Percentiles rank a stretch among this genome's conserved stretches.
These are phyloP conservation scores for Lophotriccus pileatus DNA, from an alignment of 2,797 vertebrate genomes.

Conservation along the genomic window DNA sequence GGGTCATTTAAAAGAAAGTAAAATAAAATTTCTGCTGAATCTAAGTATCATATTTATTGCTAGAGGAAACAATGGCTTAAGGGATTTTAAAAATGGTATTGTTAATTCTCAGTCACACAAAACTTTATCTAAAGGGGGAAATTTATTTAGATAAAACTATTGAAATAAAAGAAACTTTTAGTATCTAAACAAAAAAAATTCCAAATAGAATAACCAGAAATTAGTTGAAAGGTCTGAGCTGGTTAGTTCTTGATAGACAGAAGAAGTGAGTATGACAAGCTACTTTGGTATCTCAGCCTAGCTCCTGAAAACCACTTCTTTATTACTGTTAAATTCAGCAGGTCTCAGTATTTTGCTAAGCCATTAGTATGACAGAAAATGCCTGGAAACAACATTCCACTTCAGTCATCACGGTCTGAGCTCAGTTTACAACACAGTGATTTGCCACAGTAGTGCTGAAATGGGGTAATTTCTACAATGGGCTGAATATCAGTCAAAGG, in stretches of 20 bases:
- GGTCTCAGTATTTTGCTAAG: background rate
- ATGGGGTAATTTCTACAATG: background rate
- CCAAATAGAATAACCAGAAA: background rate
- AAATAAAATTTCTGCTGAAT: background rate
- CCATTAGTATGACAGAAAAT: background rate
- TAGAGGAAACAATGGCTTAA: background rate
- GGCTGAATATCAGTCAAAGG: background rate
- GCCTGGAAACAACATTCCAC: conserved; percentile 5
- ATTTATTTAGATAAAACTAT: background rate
- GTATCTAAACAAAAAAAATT: background rate
- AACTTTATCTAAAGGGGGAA: background rate
- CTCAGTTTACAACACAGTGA: background rate
- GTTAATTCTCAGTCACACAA: background rate
- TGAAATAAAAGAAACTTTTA: background rate
- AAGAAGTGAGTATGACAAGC: background rate
- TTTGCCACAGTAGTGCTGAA: background rate
- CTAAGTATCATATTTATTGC: background rate
- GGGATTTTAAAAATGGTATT: background rate
- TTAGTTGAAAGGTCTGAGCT: background rate
- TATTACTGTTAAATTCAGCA: background rate
- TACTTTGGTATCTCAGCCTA: background rate
- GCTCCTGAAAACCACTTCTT: background rate
- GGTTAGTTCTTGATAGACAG: background rate
- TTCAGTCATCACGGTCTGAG: background rate
- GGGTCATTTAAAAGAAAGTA: background rate